These are phyloP conservation scores for Manis javanica DNA, from an alignment of 2,797 vertebrate species.

Conservation along the genomic window DNA sequence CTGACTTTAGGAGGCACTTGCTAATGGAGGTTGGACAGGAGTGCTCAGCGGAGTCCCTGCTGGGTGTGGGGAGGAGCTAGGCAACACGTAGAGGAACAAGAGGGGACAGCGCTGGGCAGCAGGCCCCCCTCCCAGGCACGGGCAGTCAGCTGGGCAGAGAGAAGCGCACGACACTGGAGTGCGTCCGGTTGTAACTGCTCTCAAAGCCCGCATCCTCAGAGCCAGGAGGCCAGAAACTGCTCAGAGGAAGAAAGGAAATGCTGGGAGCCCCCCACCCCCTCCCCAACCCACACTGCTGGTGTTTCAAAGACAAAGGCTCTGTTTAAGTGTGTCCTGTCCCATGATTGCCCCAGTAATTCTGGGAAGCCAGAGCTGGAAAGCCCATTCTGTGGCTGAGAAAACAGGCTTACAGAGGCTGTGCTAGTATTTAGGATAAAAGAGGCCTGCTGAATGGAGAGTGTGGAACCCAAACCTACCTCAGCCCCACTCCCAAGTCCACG, in stretches of 20 bases:
- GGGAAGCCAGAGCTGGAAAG: not conserved
- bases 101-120: too few species aligned
- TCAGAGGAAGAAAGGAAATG: not conserved
- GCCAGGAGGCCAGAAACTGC: not conserved
- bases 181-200: fast-evolving
- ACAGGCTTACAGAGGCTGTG: not conserved
- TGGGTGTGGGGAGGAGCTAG: fast-evolving
- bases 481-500: not conserved
- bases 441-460: not conserved
- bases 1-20: too few species aligned
- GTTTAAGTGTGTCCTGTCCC: not conserved
- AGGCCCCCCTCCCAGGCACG: not conserved
- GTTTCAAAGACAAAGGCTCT: not conserved
- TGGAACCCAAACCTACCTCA: not conserved
- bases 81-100: too few species aligned
- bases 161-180: fast-evolving
- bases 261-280: not conserved
- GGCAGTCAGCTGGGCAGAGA: not conserved
- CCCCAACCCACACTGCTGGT: too few species aligned
- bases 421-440: not conserved
- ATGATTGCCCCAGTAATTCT: not conserved
- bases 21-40: not conserved
- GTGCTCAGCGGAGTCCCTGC: not conserved
- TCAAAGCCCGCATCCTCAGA: not conserved
- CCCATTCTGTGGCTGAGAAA: not conserved